These are phyloP conservation scores for Anagrus nilaparvatae DNA, from an alignment of 1,140 invertebrate species.

Conservation along the genomic window DNA sequence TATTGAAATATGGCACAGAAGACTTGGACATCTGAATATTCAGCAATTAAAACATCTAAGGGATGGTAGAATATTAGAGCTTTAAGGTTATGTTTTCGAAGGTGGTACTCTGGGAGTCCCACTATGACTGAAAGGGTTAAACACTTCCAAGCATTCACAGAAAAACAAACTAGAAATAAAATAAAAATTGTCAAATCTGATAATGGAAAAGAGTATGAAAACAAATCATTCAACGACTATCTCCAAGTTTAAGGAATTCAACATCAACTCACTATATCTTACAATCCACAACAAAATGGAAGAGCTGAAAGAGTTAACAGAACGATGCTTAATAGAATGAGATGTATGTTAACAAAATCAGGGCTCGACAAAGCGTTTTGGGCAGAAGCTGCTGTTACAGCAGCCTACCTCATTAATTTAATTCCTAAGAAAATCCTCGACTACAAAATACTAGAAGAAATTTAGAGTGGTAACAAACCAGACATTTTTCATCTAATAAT, in stretches of 20 bases:
- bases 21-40: no score
- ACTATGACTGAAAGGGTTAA: no score
- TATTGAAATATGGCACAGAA: no score
- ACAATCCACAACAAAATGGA: constrained; percentile 34
- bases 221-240: constrained; percentile 16
- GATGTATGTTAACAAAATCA: constrained; percentile 24
- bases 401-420: neutral
- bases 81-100: no score
- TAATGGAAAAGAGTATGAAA: constrained; percentile 24
- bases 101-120: no score
- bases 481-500: neutral
- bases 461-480: neutral
- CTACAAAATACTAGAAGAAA: neutral
- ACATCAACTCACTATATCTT: constrained; percentile 18
- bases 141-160: neutral
- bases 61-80: no score
- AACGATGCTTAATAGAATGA: constrained; percentile 23
- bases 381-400: neutral
- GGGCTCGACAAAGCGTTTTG: constrained; percentile 5
- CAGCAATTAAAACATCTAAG: no score
- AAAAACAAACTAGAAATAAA: neutral
- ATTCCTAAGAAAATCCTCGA: neutral
- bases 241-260: constrained; percentile 20
- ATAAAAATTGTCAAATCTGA: constrained; percentile 9
- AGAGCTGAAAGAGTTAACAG: constrained; percentile 30